Conservation (phyloP, 2,113 vertebrate species). For the Gobius niger region DNA sequence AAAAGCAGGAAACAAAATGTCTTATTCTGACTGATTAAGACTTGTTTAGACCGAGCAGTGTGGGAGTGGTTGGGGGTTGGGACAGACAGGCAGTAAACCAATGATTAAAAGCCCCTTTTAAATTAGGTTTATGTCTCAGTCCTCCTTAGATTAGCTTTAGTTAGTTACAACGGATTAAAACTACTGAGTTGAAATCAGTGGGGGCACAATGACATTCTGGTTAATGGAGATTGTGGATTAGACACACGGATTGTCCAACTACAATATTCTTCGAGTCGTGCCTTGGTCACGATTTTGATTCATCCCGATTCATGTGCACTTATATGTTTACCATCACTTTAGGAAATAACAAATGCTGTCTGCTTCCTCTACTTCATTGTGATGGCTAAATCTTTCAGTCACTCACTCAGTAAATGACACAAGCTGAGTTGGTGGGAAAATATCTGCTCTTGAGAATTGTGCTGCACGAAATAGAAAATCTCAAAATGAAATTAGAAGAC, state of each 20-base stretch:
- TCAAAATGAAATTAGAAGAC: too few relatives aligned
- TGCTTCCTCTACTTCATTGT: too few relatives aligned
- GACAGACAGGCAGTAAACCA: constrained; percentile 5
- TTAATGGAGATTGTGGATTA: not conserved
- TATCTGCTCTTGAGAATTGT: too few relatives aligned
- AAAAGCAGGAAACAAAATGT: not conserved
- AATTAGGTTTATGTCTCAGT: constrained; percentile 4
- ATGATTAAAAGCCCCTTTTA: constrained; percentile 7
- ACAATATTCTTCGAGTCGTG: too few relatives aligned
- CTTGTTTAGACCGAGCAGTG: not conserved
- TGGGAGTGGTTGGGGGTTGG: constrained; percentile 5
- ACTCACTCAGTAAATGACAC: too few relatives aligned
- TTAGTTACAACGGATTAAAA: not conserved
- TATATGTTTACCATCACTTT: too few relatives aligned
- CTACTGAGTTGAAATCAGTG: not conserved
- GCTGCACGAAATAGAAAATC: too few relatives aligned
- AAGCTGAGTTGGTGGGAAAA: too few relatives aligned
- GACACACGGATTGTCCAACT: not conserved
- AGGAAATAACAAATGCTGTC: too few relatives aligned
- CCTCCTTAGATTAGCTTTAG: not conserved
- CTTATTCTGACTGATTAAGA: not conserved
- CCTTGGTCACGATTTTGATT: too few relatives aligned
- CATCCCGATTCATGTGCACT: too few relatives aligned
- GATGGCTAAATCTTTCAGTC: too few relatives aligned
- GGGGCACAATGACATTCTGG: not conserved